Evolutionary conservation across 2,797 vertebrate genomes (phyloP), one percentile per base, ranked within the genome.

Genomic region (Cuniculus paca): DNA sequence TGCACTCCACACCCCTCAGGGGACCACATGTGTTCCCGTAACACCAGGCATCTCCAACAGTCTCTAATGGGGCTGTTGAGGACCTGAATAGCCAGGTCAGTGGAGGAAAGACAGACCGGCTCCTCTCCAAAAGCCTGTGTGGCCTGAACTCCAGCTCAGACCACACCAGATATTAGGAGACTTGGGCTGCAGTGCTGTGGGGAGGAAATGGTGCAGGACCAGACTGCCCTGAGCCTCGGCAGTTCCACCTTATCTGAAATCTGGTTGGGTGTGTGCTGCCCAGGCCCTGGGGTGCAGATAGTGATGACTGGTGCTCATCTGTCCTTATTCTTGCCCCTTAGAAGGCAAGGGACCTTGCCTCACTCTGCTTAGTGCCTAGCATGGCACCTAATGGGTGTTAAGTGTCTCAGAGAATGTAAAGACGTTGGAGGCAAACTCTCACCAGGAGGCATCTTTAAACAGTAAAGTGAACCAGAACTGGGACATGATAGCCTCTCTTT

Each of bases 361-460:
- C 56, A 22, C 22, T 58, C 80, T 1, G 34, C 48, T 86, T n/a
- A 26, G 34, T 24, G 61, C 58, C 60, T 75, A 70, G 50, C 20
- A 58, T 0, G 26, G 24, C 50, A 86, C 70, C 85, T 60, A 11
- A 0, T 1, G 22, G 65, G 45, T 56, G 26, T 28, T 85, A 52
- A 91, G 20, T 34, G 13, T 65, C 86, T 48, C 39, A 60, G 52
- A 54, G 83, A 82, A 52, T 11, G 13, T 31, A 72, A 78, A 86
- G 39, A 60, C 8, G 6, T 26, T 34, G 8, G 45, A 81, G 88
- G 81, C 48, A 92, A 90, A 74, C n/a, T 83, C 70, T 52, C 60
- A 12, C 70, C 58, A 24, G 87, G 70, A 93, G 36, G 58, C 52
- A 86, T 50, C 61, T 83, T 84, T 65, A 75, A 75, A 70, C 42